Conservation (phyloP, 2,797 vertebrate genomes). For the Danio jaintianensis region DNA sequence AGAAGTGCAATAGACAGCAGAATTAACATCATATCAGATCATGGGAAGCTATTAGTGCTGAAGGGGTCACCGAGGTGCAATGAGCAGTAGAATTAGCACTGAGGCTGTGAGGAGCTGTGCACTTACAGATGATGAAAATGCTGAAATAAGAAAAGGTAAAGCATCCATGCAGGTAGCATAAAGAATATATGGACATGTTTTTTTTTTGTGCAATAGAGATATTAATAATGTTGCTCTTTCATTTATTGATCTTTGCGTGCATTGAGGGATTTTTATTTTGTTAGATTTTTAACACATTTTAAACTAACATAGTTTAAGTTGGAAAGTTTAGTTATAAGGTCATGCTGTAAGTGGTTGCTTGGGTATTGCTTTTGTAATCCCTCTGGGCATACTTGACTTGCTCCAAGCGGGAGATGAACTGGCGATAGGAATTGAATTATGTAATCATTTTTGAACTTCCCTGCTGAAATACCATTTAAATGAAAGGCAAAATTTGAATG, state of each 20-base stretch:
- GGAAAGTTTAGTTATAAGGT: too few species aligned
- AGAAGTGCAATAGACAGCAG: slow-evolving; percentile 47
- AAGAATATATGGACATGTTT: background rate
- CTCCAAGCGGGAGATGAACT: too few species aligned
- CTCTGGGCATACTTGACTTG: too few species aligned
- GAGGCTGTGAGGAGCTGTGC: slow-evolving; percentile 14
- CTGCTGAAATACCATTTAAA: too few species aligned
- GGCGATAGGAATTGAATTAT: too few species aligned
- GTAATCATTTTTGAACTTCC: too few species aligned
- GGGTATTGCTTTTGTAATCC: background rate
- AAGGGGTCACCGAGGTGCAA: slow-evolving; percentile 40
- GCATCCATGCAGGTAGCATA: background rate
- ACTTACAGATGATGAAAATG: slow-evolving; percentile 17
- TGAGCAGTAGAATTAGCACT: slow-evolving; percentile 37
- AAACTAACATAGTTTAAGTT: background rate
- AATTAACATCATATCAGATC: slow-evolving; percentile 46
- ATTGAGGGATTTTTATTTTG: background rate
- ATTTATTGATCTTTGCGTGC: background rate
- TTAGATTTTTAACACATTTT: background rate
- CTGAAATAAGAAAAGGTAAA: slow-evolving; percentile 15
- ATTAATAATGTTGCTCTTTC: background rate
- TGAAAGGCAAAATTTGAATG: too few species aligned
- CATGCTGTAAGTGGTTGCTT: background rate
- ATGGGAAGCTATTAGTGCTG: slow-evolving; percentile 47
- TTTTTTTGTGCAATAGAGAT: background rate